Percentiles rank a stretch among this genome's conserved stretches.
Conservation (phyloP, 2,888 invertebrate species). For the Abscondita cerata region DNA sequence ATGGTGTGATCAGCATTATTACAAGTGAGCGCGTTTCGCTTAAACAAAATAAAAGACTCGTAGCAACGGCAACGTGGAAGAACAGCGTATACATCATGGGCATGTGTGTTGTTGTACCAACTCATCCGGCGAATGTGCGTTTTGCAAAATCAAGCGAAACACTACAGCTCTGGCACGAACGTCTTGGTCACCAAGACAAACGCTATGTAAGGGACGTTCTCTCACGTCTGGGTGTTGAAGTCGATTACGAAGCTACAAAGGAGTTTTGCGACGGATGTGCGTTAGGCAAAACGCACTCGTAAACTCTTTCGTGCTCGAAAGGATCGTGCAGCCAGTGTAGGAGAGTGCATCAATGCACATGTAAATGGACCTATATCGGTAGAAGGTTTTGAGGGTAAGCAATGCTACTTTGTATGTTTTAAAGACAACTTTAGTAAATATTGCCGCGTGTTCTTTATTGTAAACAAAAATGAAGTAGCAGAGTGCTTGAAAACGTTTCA, state of each 20-base stretch:
- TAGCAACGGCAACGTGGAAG: slow-evolving; percentile 8
- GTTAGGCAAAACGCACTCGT: slow-evolving; percentile 5
- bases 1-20: not conserved
- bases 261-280: not conserved
- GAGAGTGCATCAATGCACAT: slow-evolving; percentile 37
- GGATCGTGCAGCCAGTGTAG: slow-evolving; percentile 16
- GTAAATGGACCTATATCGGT: slow-evolving; percentile 36
- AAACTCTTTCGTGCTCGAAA: slow-evolving; percentile 2
- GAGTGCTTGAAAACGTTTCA: slow-evolving; percentile 24
- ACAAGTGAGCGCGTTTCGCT: not conserved
- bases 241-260: not conserved
- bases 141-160: slow-evolving; percentile 2
- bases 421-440: slow-evolving; percentile 37
- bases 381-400: slow-evolving; percentile 24
- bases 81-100: slow-evolving; percentile 1
- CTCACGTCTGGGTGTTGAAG: not conserved
- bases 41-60: not conserved
- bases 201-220: not conserved
- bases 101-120: not conserved
- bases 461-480: slow-evolving; percentile 35
- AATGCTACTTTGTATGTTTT: slow-evolving; percentile 36
- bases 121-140: not conserved
- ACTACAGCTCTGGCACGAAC: too few relatives aligned
- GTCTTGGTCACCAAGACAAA: too few relatives aligned
- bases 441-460: too few relatives aligned